These are phyloP conservation scores for Bombus vancouverensis DNA, from an alignment of 1,140 invertebrate species.

Conservation along the genomic window DNA sequence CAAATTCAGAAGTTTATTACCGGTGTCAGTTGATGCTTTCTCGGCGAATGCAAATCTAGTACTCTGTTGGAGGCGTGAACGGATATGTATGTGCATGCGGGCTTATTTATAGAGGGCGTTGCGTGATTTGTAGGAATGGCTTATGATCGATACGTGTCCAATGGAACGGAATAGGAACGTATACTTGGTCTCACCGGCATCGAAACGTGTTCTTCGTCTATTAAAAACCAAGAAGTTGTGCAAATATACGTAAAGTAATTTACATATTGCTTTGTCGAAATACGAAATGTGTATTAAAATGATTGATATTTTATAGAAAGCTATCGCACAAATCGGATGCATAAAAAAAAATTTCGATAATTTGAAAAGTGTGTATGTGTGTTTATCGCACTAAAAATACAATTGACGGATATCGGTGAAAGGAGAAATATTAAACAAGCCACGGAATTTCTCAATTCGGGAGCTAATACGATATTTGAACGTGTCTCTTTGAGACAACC, in stretches of 20 bases:
- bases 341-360: too few relatives aligned
- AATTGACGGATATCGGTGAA: neutral
- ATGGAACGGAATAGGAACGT: neutral
- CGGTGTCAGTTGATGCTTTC: slow-evolving; percentile 34
- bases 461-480: neutral
- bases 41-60: slow-evolving; percentile 6
- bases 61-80: neutral
- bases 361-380: too few relatives aligned
- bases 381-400: too few relatives aligned
- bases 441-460: neutral
- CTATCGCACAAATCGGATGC: too few relatives aligned
- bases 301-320: too few relatives aligned
- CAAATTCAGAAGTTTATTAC: slow-evolving; percentile 64
- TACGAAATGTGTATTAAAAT: too few relatives aligned
- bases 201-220: neutral
- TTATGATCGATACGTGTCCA: neutral
- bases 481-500: neutral
- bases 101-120: neutral
- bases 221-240: too few relatives aligned
- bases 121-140: neutral
- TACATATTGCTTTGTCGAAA: too few relatives aligned
- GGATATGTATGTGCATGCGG: neutral
- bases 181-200: neutral
- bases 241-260: too few relatives aligned
- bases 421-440: neutral